These are phyloP conservation scores for Endomychus coccineus DNA, from an alignment of 2,888 invertebrate genomes.

Conservation along the genomic window DNA sequence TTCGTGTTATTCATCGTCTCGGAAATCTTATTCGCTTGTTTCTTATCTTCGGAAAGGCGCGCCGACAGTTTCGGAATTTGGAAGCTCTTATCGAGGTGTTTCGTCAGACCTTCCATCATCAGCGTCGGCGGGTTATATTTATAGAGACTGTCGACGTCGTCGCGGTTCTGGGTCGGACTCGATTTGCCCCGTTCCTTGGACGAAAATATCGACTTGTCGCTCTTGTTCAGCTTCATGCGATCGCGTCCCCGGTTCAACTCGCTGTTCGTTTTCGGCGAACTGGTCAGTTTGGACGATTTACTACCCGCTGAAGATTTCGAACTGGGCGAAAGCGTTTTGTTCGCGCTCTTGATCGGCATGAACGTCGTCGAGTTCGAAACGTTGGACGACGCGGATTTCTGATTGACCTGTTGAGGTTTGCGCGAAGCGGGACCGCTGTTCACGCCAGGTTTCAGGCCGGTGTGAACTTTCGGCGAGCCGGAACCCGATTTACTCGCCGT, in stretches of 20 bases:
- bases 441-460: slow-evolving; percentile 75
- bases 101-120: slow-evolving; percentile 67
- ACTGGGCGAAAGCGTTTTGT: slow-evolving; percentile 8
- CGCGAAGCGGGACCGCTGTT: slow-evolving; percentile 81
- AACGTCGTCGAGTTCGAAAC: slow-evolving; percentile 20
- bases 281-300: slow-evolving; percentile 38
- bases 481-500: slow-evolving; percentile 45
- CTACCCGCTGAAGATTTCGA: slow-evolving; percentile 11
- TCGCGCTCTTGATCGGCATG: slow-evolving; percentile 14
- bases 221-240: slow-evolving; percentile 53
- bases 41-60: slow-evolving; percentile 31
- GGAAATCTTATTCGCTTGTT: slow-evolving; percentile 45
- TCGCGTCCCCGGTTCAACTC: slow-evolving; percentile 57
- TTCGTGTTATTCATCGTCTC: slow-evolving; percentile 34
- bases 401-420: slow-evolving; percentile 53
- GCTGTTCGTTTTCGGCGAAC: slow-evolving; percentile 54
- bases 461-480: slow-evolving; percentile 72
- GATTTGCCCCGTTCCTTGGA: slow-evolving; percentile 55
- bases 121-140: slow-evolving; percentile 62
- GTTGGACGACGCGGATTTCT: slow-evolving; percentile 16
- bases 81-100: slow-evolving; percentile 74
- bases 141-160: slow-evolving; percentile 55
- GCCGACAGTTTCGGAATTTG: slow-evolving; percentile 80
- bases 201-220: slow-evolving; percentile 60
- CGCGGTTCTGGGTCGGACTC: slow-evolving; percentile 57